phyloP scores from a whole-genome alignment of 1,140 invertebrate genomes.

The Apocrypta bakeri region DNA sequence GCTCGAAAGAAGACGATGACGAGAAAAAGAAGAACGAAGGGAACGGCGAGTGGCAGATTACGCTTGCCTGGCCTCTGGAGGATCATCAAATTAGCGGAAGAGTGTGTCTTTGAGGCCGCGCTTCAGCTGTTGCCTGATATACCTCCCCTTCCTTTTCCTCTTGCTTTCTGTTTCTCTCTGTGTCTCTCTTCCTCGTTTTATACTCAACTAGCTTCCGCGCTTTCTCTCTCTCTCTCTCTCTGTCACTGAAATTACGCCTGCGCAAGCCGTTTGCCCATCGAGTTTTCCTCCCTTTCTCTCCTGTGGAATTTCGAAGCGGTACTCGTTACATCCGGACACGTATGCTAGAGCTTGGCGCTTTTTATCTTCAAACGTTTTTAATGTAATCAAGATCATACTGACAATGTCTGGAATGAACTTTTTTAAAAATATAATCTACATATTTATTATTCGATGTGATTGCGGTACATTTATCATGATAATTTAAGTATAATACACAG shows the following conservation, averaged over 20 bases:
- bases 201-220: conserved; percentile 50
- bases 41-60: conserved; percentile 67
- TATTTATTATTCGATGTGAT: not conserved
- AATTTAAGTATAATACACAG: not conserved
- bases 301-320: not conserved
- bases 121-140: conserved; percentile 51
- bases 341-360: not conserved
- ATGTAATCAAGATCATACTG: not conserved
- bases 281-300: not conserved
- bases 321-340: not conserved
- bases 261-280: conserved; percentile 49
- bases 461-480: not conserved
- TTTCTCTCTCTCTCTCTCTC: conserved; percentile 23
- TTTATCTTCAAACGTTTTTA: not conserved
- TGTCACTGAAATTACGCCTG: conserved; percentile 57
- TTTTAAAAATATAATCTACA: not conserved
- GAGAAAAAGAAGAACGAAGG: conserved; percentile 59
- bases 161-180: conserved; percentile 12
- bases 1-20: conserved; percentile 40
- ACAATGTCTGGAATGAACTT: not conserved
- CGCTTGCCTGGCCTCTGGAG: conserved; percentile 68
- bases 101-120: conserved; percentile 71
- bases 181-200: conserved; percentile 48
- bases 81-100: conserved; percentile 74
- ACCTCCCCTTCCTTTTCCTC: conserved; percentile 2